Base-by-base conservation (phyloP, 2,888 invertebrate species). In the Laspeyria flexula region DNA sequence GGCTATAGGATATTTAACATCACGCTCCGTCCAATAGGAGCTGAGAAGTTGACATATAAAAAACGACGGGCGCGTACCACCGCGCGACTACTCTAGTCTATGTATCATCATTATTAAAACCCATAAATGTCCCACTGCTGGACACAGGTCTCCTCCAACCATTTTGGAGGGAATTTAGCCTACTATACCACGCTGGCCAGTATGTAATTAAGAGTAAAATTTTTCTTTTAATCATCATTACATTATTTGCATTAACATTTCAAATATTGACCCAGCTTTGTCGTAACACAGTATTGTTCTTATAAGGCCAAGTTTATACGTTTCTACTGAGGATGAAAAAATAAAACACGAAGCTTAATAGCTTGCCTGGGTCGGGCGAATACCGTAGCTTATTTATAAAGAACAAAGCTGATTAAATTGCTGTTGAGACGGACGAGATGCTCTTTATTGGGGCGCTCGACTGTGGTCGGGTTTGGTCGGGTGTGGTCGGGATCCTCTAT, bases 351-450 rank as follows among this genome's bases (percentile, higher is more conserved):
- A 60, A 64, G 52, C 75, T 67, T 73, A 74, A 71, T 73, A 72
- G 70, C 69, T 55, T 66, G 68, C 63, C 70, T 63, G 67, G 71
- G 68, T 74, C 62, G 66, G 62, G 75, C 59, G 69, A 74, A 73
- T 69, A 69, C 71, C 68, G 68, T 59, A 71, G 75, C 74, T 79
- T 81, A 81, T 80, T 81, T 83, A 78, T 75, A 74, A 80, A 77
- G 79, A 79, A 83, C 81, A 82, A 80, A 81, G 81, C 80, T 81
- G 84, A 83, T 85, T 83, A 84, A 84, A 83, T 82, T 81, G 77
- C 76, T 79, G 77, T 81, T 77, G 77, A 75, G 76, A 73, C 71
- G 61, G 71, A 67, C 70, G 71, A 66, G 76, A 75, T 75, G 72
- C 65, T 74, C 75, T 77, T 76, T 79, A 80, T 77, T 76, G 76